Conservation (phyloP, 1,140 invertebrate genomes). For the Octopus bimaculoides region DNA sequence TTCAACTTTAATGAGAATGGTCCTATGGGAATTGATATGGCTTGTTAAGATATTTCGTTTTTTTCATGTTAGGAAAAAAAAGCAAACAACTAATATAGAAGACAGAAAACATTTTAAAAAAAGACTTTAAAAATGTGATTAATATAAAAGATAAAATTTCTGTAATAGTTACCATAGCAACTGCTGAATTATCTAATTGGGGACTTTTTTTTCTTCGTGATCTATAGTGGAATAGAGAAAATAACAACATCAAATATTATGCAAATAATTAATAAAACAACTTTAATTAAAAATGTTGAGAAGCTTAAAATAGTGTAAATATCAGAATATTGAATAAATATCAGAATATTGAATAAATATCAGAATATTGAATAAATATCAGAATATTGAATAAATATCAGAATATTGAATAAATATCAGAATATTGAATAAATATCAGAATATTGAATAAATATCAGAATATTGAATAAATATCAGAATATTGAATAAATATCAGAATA, state of each 20-base stretch:
- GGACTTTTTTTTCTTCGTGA: conserved; percentile 28
- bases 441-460: not conserved
- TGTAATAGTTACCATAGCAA: conserved; percentile 16
- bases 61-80: too few species aligned
- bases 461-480: too few species aligned
- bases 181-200: conserved; percentile 21
- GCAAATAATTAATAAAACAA: too few species aligned
- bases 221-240: conserved; percentile 19
- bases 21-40: too few species aligned
- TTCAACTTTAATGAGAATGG: too few species aligned
- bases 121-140: too few species aligned
- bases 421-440: too few species aligned
- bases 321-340: not conserved
- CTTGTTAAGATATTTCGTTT: too few species aligned
- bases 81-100: too few species aligned
- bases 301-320: not conserved
- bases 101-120: too few species aligned
- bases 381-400: too few species aligned
- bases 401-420: not conserved
- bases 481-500: not conserved
- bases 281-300: not conserved
- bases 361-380: not conserved
- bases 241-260: not conserved
- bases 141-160: too few species aligned
- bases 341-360: not conserved